A percentile compares a stretch with the other conserved stretches of the same genome.
Conservation (phyloP, 2,113 vertebrate genomes). For the Eupsittula cactorum region DNA sequence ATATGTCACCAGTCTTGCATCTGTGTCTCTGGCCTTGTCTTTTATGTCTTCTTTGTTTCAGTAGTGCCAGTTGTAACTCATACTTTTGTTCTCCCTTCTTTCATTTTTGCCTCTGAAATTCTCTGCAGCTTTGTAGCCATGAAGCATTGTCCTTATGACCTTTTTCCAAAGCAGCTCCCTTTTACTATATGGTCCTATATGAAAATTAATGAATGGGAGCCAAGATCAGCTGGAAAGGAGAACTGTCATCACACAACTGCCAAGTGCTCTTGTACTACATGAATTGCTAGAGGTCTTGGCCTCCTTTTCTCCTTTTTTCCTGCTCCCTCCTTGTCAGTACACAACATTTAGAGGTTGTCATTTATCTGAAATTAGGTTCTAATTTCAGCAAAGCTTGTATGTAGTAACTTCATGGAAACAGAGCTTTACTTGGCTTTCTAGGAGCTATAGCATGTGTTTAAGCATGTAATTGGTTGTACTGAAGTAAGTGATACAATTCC, state of each 20-base stretch:
- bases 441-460: background rate
- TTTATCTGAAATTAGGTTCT: constrained; percentile 27
- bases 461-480: background rate
- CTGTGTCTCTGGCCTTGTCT: background rate
- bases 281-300: background rate
- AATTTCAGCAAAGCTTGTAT: background rate
- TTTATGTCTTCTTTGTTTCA: background rate
- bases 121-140: background rate
- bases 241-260: background rate
- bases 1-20: background rate
- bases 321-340: background rate
- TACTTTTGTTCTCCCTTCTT: background rate
- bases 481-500: background rate
- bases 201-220: background rate
- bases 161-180: background rate
- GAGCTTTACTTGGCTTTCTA: background rate
- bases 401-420: background rate
- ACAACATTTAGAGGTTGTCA: background rate
- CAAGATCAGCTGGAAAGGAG: background rate
- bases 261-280: background rate
- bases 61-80: background rate
- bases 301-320: background rate
- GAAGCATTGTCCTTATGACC: background rate
- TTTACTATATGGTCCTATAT: background rate
- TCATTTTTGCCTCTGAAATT: background rate